These are phyloP conservation scores for Physeter macrocephalus DNA, from an alignment of 2,113 vertebrate species.

Conservation along the genomic window DNA sequence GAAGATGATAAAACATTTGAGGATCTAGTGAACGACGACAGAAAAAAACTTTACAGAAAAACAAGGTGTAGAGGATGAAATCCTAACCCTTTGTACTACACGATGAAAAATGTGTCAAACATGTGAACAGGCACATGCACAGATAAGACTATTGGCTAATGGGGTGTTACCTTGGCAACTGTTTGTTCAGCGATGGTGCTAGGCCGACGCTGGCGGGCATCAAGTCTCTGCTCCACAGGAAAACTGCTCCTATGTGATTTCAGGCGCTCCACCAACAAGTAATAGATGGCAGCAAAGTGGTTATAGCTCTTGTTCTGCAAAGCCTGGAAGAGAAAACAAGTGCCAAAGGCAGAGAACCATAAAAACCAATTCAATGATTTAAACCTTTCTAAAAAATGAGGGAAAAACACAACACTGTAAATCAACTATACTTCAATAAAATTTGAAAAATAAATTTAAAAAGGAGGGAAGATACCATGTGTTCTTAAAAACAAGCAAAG, in stretches of 20 bases:
- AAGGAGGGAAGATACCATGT: background rate
- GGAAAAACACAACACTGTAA: background rate
- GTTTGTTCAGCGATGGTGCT: conserved; percentile 96
- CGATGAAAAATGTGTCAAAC: conserved; percentile 36
- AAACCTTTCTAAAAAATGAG: background rate
- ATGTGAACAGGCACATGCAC: background rate
- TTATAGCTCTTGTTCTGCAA: conserved; percentile 99
- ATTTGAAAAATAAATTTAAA: background rate
- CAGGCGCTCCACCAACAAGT: conserved; percentile 95
- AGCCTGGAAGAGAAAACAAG: conserved; percentile 83
- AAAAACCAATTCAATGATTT: background rate
- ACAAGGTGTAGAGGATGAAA: background rate
- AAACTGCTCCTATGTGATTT: conserved; percentile 97
- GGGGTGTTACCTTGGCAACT: conserved; percentile 89
- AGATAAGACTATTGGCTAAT: conserved; percentile 13
- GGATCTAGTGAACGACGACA: background rate
- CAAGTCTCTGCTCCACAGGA: conserved; percentile 93
- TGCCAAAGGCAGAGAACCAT: background rate
- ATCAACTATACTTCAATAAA: background rate
- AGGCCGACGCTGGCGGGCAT: conserved; percentile 93
- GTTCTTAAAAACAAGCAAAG: background rate
- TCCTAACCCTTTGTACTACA: background rate
- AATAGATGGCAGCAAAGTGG: conserved; percentile 99
- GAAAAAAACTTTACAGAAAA: conserved; percentile 22
- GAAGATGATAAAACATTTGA: background rate